Base-by-base conservation (phyloP, 2,797 vertebrate genomes). In the Tragopan temminckii region DNA sequence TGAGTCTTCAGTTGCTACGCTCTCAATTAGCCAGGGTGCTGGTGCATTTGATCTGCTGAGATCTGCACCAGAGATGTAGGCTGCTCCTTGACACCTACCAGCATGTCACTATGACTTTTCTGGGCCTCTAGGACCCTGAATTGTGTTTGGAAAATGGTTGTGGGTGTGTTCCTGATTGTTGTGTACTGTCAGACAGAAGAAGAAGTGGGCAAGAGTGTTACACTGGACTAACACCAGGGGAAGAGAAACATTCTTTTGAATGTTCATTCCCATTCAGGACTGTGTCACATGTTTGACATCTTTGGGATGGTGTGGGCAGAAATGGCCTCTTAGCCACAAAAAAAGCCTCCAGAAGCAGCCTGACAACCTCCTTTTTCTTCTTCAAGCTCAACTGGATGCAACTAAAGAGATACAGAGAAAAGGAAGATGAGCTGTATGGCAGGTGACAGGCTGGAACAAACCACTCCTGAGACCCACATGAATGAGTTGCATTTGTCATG, bases 21-120 rank as follows among this genome's bases (percentile, higher is more conserved):
- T 91, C n/a, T 77, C 85, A 90, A 93, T 90, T 88, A 93, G 76
- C 78, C 55, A 10, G 4, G 31, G n/a, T 42, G 69, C 64, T 87
- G 76, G 68, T 4, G 7, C 0, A 6, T 83, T 63, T 78, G 38
- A 13, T 80, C 25, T 40, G 79, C 81, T 64, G 48, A 82, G 50
- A 15, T 64, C 64, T 68, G 72, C 80, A 63, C 53, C 53, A 48
- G 81, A 23, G 31, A 36, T 0, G 0, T 2, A 27, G 55, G 43
- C 88, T 67, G 64, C 17, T 50, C 53, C 72, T 48, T 29, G 42
- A 45, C 19, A 20, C 25, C 55, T 89, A 38, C 25, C 82, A 3
- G 53, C 52, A 10, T 15, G 19, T 55, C 0, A 0, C 46, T 57
- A 4, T 23, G 36, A 59, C 71, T 69, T 45, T 80, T 63, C 68